Evolutionary conservation across 2,888 invertebrate genomes (phyloP).

Genomic region (Nesidiocoris tenuis): DNA sequence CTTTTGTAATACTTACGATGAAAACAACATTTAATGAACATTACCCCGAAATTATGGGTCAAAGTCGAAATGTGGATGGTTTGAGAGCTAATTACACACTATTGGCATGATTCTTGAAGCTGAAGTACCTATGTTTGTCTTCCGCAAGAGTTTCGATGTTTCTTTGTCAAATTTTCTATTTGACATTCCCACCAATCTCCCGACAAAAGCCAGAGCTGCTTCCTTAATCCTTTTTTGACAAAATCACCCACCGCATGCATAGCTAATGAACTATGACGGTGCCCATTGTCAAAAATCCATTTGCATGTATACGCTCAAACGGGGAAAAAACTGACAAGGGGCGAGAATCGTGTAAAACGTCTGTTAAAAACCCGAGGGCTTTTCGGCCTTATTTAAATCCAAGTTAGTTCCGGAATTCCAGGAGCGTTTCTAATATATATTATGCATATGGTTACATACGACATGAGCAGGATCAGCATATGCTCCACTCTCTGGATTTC

Average conservation of each 20-base stretch:
- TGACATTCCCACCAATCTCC: not conserved
- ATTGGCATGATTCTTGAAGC: too few relatives aligned
- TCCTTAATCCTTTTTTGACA: not conserved
- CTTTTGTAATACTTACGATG: too few relatives aligned
- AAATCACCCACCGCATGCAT: not conserved
- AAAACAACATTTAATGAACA: too few relatives aligned
- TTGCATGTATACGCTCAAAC: not conserved
- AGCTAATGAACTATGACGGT: not conserved
- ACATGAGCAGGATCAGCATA: constrained; percentile 4
- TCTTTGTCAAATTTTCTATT: too few relatives aligned
- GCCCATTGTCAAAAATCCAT: not conserved
- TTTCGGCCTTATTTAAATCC: constrained; percentile 30
- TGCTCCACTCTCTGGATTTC: constrained; percentile 15
- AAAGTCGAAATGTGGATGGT: too few relatives aligned
- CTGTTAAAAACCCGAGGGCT: not conserved
- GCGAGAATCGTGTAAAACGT: not conserved
- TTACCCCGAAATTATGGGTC: too few relatives aligned
- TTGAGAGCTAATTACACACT: too few relatives aligned
- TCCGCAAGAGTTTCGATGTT: too few relatives aligned
- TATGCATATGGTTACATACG: not conserved
- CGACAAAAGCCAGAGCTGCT: not conserved
- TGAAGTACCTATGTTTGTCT: too few relatives aligned
- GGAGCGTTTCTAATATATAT: not conserved
- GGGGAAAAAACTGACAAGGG: not conserved
- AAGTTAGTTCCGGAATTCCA: constrained; percentile 29